Base-by-base conservation (phyloP, 2,797 vertebrate species). In the Tenualosa thibaudeaui region DNA sequence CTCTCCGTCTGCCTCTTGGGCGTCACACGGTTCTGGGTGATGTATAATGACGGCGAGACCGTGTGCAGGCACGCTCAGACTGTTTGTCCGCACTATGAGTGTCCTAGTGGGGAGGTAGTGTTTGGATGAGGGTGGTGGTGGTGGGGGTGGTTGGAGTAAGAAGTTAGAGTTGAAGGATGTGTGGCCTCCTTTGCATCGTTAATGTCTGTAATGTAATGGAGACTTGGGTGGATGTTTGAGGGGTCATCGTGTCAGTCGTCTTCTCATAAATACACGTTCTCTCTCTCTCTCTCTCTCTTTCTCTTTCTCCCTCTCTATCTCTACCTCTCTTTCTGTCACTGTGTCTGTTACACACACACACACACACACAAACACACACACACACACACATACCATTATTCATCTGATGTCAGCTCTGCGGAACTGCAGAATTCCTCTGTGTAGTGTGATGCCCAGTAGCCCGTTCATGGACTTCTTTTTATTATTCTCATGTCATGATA, bases 1-100 rank as follows among this genome's bases (percentile, higher is more conserved):
- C 54, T 62, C 4, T 87, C 85, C 62, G 83, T 81, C 81, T 87
- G 26, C 6, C 13, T 46, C 58, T 84, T 46, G 1, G 60, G 54
- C 75, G n/a, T 60, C 26, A 43, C 31, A 31, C 46, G 19, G 49
- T 19, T 19, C 43, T 82, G 26, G 65, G 58, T 84, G 53, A 81
- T 84, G n/a, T 84, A 40, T 62, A 62, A 78, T 84, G 82, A 84
- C n/a, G 51, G 46, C 37, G 50, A 81, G 46, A 22, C 62, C 53
- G 26, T 81, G 82, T 84, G n/a, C 46, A 85, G 40, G 5, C 24
- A 82, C 7, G 8, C 49, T 60, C 54, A 24, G 24, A 26, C 15
- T 75, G 51, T 86, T 78, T 62, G 58, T 62, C 58, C 50, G 50
- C 50, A 51, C 7, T 68, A 6, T 7, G 10, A 19, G 71, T 78